Evolutionary conservation across 2,888 invertebrate species (phyloP), one percentile per base, ranked within the genome.

Genomic region (Oligia fasciuncula): DNA sequence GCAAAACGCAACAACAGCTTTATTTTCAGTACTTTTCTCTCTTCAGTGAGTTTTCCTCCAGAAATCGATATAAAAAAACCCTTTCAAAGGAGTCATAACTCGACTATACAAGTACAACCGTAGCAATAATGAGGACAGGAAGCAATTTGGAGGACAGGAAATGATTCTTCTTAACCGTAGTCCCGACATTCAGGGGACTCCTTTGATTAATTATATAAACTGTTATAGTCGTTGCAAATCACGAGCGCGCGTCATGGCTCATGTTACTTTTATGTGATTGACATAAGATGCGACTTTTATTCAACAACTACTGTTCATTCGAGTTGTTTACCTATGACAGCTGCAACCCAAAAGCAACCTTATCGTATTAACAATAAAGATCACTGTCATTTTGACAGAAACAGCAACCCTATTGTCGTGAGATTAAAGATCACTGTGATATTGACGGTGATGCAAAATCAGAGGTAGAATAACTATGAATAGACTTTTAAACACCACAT

Each of bases 121-220:
- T 35, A 71, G n/a, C 29, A 60, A 71, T 73, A 43, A 73, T 71
- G 83, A 57, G 49, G 13, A n/a, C 23, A 78, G 83, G 69, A 86
- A 86, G 57, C 29, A 13, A 83, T 84, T 80, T 76, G 66, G 57
- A 66, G 40, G 35, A 6, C 62, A 66, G 83, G 77, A 82, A 85
- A 65, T 43, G 19, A 75, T 78, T 82, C n/a, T 19, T 73, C 69
- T 75, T 57, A 40, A n/a, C 19, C 65, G n/a, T 23, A 40, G 63
- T 76, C 66, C 57, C 13, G 19, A 73, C 35, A n/a, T 62, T 46
- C 43, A 54, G 57, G 14, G 17, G 54, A n/a, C 5, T 57, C 6
- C 49, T 72, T 81, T 68, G 40, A 40, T n/a, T 23, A 29, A 83
- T 83, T 40, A 51, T 35, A 19, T n/a, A 23, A 63, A 23, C 17